Percentiles rank a stretch among this genome's conserved stretches.
Evolutionary conservation across 2,797 vertebrate genomes (phyloP).

Genomic region (Xenentodon cancila): DNA sequence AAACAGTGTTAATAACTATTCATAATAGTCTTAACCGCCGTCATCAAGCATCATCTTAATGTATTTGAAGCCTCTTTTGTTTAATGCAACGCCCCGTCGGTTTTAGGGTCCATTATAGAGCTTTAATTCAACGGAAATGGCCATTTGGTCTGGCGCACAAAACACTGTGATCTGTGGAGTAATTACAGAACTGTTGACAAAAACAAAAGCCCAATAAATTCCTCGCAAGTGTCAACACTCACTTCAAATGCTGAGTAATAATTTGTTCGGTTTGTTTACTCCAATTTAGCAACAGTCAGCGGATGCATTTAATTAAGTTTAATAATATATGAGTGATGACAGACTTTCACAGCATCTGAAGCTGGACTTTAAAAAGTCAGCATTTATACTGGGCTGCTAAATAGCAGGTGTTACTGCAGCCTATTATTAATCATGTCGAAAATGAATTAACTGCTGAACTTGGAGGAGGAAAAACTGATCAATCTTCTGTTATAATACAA

Average conservation of each 20-base stretch:
- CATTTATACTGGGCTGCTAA: conserved; percentile 12
- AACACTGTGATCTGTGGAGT: conserved; percentile 17
- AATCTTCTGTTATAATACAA: background rate
- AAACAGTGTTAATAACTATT: too few species aligned
- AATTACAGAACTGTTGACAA: conserved; percentile 8
- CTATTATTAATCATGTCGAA: conserved; percentile 44
- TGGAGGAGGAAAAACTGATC: background rate
- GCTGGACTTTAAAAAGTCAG: conserved; percentile 29
- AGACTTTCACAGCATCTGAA: background rate
- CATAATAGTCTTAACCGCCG: too few species aligned
- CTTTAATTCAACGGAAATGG: conserved; percentile 11
- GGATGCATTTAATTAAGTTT: conserved; percentile 23
- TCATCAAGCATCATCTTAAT: too few species aligned
- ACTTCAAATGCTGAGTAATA: conserved; percentile 3
- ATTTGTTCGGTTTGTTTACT: background rate
- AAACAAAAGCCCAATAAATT: conserved; percentile 2
- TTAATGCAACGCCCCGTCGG: background rate
- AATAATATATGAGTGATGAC: conserved; percentile 12
- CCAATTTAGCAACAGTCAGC: conserved; percentile 3
- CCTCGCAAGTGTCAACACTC: background rate
- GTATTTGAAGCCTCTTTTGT: too few species aligned
- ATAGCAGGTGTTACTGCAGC: conserved; percentile 18
- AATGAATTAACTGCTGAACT: conserved; percentile 31
- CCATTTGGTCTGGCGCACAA: conserved; percentile 19
- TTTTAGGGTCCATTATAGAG: conserved; percentile 1